Conservation (phyloP, 1,140 invertebrate species). For the Diabrotica virgifera region DNA sequence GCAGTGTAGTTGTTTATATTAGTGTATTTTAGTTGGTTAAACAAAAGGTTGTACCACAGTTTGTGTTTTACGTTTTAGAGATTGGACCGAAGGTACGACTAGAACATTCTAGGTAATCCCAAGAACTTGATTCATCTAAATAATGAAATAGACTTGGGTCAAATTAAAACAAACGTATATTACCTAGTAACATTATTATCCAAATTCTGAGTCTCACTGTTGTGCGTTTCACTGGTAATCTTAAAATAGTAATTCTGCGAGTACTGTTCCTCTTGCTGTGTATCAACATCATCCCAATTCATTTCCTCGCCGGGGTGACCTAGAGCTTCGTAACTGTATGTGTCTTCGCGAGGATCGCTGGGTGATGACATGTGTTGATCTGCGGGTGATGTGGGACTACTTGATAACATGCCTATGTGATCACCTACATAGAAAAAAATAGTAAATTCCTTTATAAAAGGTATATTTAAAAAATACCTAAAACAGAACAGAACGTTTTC, state of each 20-base stretch:
- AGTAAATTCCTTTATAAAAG: too few relatives aligned
- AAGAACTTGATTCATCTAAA: too few relatives aligned
- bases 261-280: constrained; percentile 18
- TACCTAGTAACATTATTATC: constrained; percentile 26
- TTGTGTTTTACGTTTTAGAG: too few relatives aligned
- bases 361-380: constrained; percentile 46
- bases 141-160: too few relatives aligned
- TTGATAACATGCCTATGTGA: constrained; percentile 36
- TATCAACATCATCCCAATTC: constrained; percentile 40
- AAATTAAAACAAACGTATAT: not conserved
- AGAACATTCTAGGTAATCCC: too few relatives aligned
- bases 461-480: too few relatives aligned
- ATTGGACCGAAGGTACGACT: too few relatives aligned
- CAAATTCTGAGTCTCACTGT: constrained; percentile 4
- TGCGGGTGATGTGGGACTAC: constrained; percentile 41
- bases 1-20: too few relatives aligned
- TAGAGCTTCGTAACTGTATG: constrained; percentile 40
- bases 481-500: too few relatives aligned
- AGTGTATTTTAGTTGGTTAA: too few relatives aligned
- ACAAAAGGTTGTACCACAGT: too few relatives aligned
- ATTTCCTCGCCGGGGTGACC: constrained; percentile 40
- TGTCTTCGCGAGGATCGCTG: constrained; percentile 40
- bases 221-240: constrained; percentile 21
- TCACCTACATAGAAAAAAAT: constrained; percentile 36
- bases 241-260: constrained; percentile 41